phyloP scores from a whole-genome alignment of 2,888 invertebrate genomes.

The Luperina nickerlii region DNA sequence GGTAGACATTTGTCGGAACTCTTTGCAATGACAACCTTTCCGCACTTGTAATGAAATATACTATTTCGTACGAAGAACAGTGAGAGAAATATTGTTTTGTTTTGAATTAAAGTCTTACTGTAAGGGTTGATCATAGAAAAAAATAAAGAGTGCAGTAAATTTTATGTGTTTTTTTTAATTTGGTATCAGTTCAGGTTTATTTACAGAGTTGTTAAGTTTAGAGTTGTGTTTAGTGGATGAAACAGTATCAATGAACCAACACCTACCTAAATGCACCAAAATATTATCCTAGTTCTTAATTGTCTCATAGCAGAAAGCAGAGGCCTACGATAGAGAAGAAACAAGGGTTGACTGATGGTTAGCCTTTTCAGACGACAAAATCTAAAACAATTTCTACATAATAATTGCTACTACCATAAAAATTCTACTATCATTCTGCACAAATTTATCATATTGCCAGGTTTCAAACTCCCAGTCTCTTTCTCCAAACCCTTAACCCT shows the following conservation, averaged over 20 bases:
- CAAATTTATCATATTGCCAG: background rate
- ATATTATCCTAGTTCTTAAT: too few species aligned
- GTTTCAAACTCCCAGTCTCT: background rate
- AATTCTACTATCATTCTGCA: background rate
- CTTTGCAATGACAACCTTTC: too few species aligned
- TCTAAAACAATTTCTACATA: too few species aligned
- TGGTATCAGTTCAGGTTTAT: too few species aligned
- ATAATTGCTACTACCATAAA: background rate
- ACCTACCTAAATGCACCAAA: background rate
- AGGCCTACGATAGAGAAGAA: too few species aligned
- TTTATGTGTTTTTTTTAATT: background rate
- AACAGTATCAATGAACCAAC: background rate
- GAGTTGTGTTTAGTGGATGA: background rate
- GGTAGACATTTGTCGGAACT: too few species aligned
- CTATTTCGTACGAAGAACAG: background rate
- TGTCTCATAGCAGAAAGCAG: too few species aligned
- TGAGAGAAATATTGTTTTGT: background rate
- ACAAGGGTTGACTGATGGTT: too few species aligned
- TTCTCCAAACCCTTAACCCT: background rate
- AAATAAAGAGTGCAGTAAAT: background rate
- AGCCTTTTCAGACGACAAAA: too few species aligned
- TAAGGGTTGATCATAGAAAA: too few species aligned
- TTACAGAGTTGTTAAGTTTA: background rate
- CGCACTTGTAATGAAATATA: too few species aligned
- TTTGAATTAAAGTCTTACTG: background rate